Base-by-base conservation (phyloP, 2,113 vertebrate genomes). In the Coturnix japonica region DNA sequence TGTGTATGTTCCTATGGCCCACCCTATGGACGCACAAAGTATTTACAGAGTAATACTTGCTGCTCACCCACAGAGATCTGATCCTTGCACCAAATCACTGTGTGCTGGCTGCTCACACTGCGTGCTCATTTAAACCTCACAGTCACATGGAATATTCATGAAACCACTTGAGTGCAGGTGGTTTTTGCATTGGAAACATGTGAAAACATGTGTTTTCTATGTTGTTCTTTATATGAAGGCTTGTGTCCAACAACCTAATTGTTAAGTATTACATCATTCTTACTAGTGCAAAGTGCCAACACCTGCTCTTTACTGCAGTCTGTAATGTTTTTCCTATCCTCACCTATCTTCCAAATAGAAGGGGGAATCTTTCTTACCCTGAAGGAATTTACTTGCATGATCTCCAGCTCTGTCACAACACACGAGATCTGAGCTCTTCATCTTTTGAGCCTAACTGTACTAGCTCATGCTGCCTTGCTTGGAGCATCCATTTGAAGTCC, bases 161-260 rank as follows among this genome's bases (percentile, higher is more conserved):
- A 83, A 90, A 85, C 13, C 4, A 2, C 37, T 35, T 67, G 80
- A 73, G 53, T 72, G 46, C 90, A 83, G 72, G 93, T 95, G 90
- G 14, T 3, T 83, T 95, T 77, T 78, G 61, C 76, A 78, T 60
- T 85, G 80, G 43, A 85, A 91, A 91, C 60, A 89, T 81, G 85
- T 76, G 85, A 91, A 82, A 96, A 85, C 85, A 53, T 66, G 47
- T 93, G 91, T 85, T 96, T 89, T 80, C 85, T 85, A 2, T 85
- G 87, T 77, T 82, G 16, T 46, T 89, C 83, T 92, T 89, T 80
- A 49, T 82, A 92, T 9, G 53, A 81, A 81, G 57, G 33, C 86
- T 87, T 46, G 53, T 53, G 54, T 90, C 92, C 86, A 93, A 61
- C 66, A 93, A 54, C 66, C 28, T 86, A 78, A 89, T 93, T 95